Evolutionary conservation across 2,888 invertebrate genomes (phyloP), one percentile per base, ranked within the genome.

Genomic region (Noctua janthina): DNA sequence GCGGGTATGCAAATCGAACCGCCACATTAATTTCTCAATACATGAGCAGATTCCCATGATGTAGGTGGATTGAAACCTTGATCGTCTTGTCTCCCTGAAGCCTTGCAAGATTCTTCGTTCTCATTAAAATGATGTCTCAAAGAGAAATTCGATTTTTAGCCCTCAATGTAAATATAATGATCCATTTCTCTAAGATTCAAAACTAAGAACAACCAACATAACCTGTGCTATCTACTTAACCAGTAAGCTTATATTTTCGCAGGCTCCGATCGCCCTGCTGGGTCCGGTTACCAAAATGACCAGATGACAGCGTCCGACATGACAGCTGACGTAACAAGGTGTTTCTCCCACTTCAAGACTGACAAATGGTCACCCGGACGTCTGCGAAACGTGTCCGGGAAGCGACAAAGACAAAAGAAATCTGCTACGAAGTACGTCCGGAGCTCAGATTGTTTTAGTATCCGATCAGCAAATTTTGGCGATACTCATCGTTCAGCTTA

Each of bases 1-100:
- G 62, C 75, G 80, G 73, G 74, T 89, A 89, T 88, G 83, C 83
- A 88, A 88, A 89, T 88, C 66, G 43, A 77, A 54, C 56, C 56
- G 77, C 72, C 77, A 86, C 80, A 88, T 82, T 79, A 83, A 89
- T 86, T 79, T 84, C 74, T 76, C 78, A 78, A 89, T 86, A 82
- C 75, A 62, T 80, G 76, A 87, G 29, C 79, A 54, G 64, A 64
- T 81, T 75, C 74, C 54, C 59, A 81, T 74, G 46, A 69, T 66
- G 76, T 83, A 51, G 73, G 76, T 46, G 79, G 75, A 66, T 70
- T 64, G n/a, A 51, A 15, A 51, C 67, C 62, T 64, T 64, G 82
- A 49, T 64, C 76, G 23, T 56, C 49, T 68, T 15, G 76, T 56
- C 17, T 20, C 20, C 29, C 51, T 76, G 23, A 74, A 54, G 39